Conservation (phyloP, 2,888 invertebrate species). For the Papilio protenor region DNA sequence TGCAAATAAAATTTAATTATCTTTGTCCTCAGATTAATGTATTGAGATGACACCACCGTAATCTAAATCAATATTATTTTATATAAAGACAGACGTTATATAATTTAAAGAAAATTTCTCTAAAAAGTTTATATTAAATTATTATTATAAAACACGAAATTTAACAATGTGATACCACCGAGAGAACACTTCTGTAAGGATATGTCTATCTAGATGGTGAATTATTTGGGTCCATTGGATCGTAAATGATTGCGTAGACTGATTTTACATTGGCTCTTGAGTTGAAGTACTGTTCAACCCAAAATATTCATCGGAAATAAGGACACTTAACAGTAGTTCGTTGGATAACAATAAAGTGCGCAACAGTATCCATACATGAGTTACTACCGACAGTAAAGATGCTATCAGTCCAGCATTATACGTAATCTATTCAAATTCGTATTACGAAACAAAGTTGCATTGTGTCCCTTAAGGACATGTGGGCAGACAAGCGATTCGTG, state of each 20-base stretch:
- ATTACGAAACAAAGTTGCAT: constrained; percentile 68
- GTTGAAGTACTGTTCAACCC: constrained; percentile 1
- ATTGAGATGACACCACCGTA: neutral
- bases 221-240: neutral
- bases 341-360: constrained; percentile 51
- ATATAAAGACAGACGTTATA: neutral
- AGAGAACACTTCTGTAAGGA: neutral
- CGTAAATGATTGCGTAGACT: neutral
- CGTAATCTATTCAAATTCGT: constrained; percentile 65
- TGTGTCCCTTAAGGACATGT: constrained; percentile 66
- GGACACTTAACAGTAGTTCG: neutral
- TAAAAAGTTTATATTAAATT: no score
- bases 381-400: constrained; percentile 64
- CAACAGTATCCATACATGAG: constrained; percentile 51
- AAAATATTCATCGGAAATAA: constrained; percentile 40
- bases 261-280: neutral
- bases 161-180: neutral
- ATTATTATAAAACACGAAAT: no score
- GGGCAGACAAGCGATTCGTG: constrained; percentile 64
- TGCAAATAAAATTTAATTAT: neutral
- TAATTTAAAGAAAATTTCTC: no score
- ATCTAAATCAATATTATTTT: neutral
- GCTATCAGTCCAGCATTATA: constrained; percentile 60
- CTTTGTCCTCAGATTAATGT: neutral
- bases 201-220: neutral